Evolutionary conservation across 1,140 invertebrate genomes (phyloP).

Genomic region (Bilobella aurantiaca): DNA sequence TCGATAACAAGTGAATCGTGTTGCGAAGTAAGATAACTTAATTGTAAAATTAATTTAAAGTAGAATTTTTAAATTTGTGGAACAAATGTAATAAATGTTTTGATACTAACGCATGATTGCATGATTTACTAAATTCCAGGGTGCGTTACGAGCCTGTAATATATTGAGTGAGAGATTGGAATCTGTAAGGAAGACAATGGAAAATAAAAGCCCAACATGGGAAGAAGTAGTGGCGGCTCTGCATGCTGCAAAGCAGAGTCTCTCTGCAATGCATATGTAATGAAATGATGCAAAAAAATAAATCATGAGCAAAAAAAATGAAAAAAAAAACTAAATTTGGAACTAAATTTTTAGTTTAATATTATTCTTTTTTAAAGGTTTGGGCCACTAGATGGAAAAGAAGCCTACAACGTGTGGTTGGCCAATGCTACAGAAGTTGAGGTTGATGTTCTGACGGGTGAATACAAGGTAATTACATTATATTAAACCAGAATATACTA

Average conservation of each 20-base stretch:
- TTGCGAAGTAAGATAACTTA: constrained; percentile 46
- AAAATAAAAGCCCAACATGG: constrained; percentile 51
- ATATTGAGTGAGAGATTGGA: constrained; percentile 51
- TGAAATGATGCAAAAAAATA: too few species aligned
- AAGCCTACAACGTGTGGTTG: constrained; percentile 37
- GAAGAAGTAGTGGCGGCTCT: constrained; percentile 51
- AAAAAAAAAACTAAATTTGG: constrained; percentile 39
- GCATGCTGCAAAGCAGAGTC: constrained; percentile 48
- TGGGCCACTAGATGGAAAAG: constrained; percentile 31
- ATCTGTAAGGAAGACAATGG: constrained; percentile 49
- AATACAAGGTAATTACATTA: constrained; percentile 32
- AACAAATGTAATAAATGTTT: not conserved
- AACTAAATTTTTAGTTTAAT: not conserved
- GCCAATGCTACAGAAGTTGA: constrained; percentile 42
- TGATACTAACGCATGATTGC: too few species aligned
- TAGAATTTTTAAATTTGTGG: not conserved
- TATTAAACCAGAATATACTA: too few species aligned
- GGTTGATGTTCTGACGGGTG: constrained; percentile 66
- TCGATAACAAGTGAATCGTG: constrained; percentile 59
- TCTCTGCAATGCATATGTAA: constrained; percentile 55
- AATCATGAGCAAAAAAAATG: too few species aligned
- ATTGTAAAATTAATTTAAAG: not conserved
- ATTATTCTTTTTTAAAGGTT: constrained; percentile 9
- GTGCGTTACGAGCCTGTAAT: constrained; percentile 56
- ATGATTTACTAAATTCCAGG: too few species aligned